These are phyloP conservation scores for Aleadryas rufinucha DNA, from an alignment of 2,113 vertebrate genomes.

Conservation along the genomic window DNA sequence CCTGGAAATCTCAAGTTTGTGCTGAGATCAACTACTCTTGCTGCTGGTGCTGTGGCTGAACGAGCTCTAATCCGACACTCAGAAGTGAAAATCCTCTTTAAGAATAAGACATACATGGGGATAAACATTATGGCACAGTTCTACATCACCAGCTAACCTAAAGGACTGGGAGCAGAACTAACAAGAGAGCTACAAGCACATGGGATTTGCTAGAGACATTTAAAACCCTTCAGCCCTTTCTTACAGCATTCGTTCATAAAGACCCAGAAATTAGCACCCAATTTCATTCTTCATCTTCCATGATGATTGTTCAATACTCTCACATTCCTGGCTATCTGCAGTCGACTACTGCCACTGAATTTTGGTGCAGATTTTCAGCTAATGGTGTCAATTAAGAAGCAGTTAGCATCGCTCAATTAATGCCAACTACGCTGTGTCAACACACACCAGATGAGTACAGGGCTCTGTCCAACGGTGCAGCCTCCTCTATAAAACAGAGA, in stretches of 20 bases:
- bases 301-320: background rate
- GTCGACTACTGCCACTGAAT: background rate
- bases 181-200: background rate
- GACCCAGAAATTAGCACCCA: background rate
- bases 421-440: background rate
- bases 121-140: background rate
- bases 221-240: background rate
- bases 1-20: conserved; percentile 41
- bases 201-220: background rate
- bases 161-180: background rate
- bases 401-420: conserved; percentile 21
- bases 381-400: background rate
- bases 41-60: background rate
- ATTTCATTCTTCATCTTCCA: background rate
- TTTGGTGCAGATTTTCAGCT: conserved; percentile 3
- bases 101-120: conserved; percentile 16
- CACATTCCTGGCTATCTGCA: background rate
- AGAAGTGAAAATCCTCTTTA: conserved; percentile 34
- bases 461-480: background rate
- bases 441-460: background rate
- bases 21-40: background rate
- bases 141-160: background rate
- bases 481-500: background rate
- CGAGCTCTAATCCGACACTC: conserved; percentile 39
- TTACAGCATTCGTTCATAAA: background rate